Evolutionary conservation across 2,888 invertebrate species (phyloP).

Genomic region (Gandaritis pyraliata): DNA sequence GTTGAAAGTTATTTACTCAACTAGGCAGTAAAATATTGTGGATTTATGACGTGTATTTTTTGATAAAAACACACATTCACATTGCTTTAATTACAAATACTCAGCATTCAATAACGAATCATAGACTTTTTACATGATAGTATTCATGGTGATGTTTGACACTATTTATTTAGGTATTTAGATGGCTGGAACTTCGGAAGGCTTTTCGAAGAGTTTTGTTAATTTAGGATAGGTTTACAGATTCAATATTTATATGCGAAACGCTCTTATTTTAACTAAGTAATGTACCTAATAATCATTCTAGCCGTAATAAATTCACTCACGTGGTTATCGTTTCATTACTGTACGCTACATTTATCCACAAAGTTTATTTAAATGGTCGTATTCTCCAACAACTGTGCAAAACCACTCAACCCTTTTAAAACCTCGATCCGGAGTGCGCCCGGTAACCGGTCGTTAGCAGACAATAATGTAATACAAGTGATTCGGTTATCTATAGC

Average conservation of each 20-base stretch:
- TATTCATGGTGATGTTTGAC: too few species aligned
- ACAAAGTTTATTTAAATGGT: slow-evolving; percentile 31
- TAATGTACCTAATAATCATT: slow-evolving; percentile 12
- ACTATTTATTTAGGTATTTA: too few species aligned
- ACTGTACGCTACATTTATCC: slow-evolving; percentile 13
- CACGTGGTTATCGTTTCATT: slow-evolving; percentile 25
- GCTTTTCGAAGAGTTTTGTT: too few species aligned
- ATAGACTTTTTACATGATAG: too few species aligned
- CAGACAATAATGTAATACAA: slow-evolving; percentile 79
- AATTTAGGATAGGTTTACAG: not conserved
- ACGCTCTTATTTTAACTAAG: slow-evolving; percentile 3
- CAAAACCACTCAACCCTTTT: slow-evolving; percentile 79
- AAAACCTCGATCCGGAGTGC: slow-evolving; percentile 81
- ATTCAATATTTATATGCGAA: not conserved
- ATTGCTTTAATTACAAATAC: too few species aligned
- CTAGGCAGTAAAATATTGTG: too few species aligned
- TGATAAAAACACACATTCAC: too few species aligned
- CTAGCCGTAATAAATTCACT: slow-evolving; percentile 14
- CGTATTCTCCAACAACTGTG: slow-evolving; percentile 33
- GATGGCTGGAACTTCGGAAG: too few species aligned
- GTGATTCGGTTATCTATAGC: slow-evolving; percentile 10
- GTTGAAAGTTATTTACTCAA: not conserved
- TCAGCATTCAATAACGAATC: too few species aligned
- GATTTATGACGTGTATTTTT: too few species aligned
- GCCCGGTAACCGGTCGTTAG: slow-evolving; percentile 78